Percentiles rank a stretch among this genome's conserved stretches.
Evolutionary conservation across 2,113 vertebrate species (phyloP).

Genomic region (Lepus timidus): DNA sequence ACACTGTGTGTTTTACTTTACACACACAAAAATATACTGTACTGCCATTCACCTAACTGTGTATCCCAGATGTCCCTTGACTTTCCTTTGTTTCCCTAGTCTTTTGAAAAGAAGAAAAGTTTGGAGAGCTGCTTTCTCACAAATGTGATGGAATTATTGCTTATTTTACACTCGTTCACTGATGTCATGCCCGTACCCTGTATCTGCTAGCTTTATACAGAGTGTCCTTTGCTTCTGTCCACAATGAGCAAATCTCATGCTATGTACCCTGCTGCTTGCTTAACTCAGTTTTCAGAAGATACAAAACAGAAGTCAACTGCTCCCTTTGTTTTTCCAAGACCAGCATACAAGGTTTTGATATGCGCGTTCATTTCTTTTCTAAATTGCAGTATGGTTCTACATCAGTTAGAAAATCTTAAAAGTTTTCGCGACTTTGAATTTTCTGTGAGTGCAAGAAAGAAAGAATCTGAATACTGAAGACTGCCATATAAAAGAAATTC

Average conservation of each 20-base stretch:
- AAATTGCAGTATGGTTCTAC: background rate
- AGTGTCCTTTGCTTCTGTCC: too few species aligned
- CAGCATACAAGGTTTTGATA: background rate
- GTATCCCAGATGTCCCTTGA: background rate
- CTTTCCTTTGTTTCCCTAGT: background rate
- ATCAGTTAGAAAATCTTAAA: background rate
- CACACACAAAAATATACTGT: background rate
- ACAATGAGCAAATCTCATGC: background rate
- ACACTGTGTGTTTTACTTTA: background rate
- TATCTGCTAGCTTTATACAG: background rate
- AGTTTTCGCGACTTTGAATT: background rate
- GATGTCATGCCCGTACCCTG: fast-evolving
- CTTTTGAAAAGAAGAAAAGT: background rate
- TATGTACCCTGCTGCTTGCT: background rate
- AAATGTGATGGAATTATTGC: background rate
- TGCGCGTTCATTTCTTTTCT: background rate
- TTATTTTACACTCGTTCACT: background rate
- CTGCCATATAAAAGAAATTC: background rate
- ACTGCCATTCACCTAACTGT: background rate
- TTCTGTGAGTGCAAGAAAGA: background rate
- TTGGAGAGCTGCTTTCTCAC: background rate
- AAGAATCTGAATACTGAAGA: background rate
- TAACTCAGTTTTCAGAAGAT: background rate
- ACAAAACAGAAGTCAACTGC: background rate
- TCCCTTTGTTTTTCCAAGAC: background rate